phyloP scores from a whole-genome alignment of 2,113 vertebrate species.

The Spermophilus dauricus region DNA sequence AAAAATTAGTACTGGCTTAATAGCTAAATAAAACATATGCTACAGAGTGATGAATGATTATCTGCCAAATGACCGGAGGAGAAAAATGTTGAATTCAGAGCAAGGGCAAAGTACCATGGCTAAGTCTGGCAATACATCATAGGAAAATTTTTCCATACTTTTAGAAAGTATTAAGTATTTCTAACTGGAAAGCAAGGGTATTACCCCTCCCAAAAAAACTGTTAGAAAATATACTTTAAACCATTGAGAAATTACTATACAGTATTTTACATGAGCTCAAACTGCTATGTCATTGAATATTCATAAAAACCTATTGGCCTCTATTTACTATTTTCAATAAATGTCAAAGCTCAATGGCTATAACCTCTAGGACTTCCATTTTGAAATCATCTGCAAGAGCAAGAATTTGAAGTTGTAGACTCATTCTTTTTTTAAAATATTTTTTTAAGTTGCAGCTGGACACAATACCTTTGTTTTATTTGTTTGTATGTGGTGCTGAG shows the following conservation, averaged over 20 bases:
- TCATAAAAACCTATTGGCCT: not conserved
- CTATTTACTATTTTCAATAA: conserved; percentile 29
- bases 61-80: not conserved
- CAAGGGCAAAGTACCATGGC: not conserved
- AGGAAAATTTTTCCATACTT: not conserved
- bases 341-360: conserved; percentile 16
- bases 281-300: not conserved
- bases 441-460: too few species aligned
- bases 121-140: not conserved
- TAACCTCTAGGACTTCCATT: conserved; percentile 43
- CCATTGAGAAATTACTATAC: not conserved
- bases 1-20: not conserved
- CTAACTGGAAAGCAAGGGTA: not conserved
- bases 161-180: not conserved
- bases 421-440: too few species aligned
- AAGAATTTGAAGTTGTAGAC: not conserved
- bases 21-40: not conserved
- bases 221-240: not conserved
- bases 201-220: not conserved
- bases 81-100: not conserved
- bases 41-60: not conserved
- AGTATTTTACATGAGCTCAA: not conserved
- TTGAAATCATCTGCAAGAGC: conserved; percentile 12
- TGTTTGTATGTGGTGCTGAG: too few species aligned
- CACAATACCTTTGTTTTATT: too few species aligned